Base-by-base conservation (phyloP, 2,888 invertebrate species). In the Hypomecis atomaria region DNA sequence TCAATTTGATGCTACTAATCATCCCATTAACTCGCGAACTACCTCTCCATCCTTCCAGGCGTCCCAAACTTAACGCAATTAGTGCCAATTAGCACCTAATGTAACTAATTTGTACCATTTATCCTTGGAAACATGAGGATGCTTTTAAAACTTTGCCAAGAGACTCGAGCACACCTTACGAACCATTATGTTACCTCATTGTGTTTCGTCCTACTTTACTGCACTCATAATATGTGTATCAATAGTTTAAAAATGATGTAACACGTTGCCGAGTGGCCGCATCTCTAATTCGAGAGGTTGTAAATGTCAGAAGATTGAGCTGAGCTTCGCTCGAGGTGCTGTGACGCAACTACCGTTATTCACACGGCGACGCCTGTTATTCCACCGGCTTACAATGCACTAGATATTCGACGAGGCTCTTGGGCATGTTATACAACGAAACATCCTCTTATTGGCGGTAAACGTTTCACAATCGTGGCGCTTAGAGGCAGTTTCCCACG, bases 401-500 rank as follows among this genome's bases (percentile, higher is more conserved):
- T 48, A 61, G 65, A 61, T 61, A 65, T 61, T 65, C 59, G 66
- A 58, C 62, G 59, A 59, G 61, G 23, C 59, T 62, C 74, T 83
- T 79, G 78, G 73, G 78, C 57, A 57, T 58, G 65, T 58, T 60
- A 56, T 60, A 47, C 65, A 75, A 79, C 80, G 62, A 79, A 83
- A 79, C 77, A 79, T 85, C 84, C 78, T 82, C 77, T 58, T 62
- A 73, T 69, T 74, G 65, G 69, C 78, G 77, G 80, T 82, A 79
- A 79, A 77, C 73, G 83, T 87, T 88, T 87, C 85, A 85, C 87
- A 87, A 87, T 81, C 79, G 82, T 82, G 77, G 77, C 79, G 83
- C 82, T 87, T 84, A 83, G 77, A 75, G 74, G 76, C 78, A 69
- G 71, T 84, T 91, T 91, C 91, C 87, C 91, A 92, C 90, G 90